Base-by-base conservation (phyloP, 2,888 invertebrate genomes). In the Leucozona laternaria region DNA sequence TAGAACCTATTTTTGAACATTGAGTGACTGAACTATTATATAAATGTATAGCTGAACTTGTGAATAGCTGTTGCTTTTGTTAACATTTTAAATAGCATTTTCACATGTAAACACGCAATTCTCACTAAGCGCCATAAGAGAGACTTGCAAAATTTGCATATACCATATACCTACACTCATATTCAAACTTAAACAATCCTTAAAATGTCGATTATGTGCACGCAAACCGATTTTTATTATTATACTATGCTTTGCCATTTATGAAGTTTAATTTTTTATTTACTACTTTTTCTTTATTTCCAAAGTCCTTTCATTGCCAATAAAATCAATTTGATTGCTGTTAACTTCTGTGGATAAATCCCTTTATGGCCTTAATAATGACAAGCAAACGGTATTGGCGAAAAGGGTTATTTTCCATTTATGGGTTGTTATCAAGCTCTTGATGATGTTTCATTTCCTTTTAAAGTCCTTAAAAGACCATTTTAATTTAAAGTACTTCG, bases 91-190 rank as follows among this genome's bases (percentile, higher is more conserved):
- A 68, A 73, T 78, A 28, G 25, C 43, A 40, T 45, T 28, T 60
- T 78, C 73, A 75, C 79, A 75, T 83, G 78, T 79, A 48, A 78
- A 55, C 78, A 83, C 68, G 73, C 78, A 83, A 68, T 82, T 43
- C 77, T 43, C 45, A 55, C 28, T 57, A 28, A 60, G 40, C 37
- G 11, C 34, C 53, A 45, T n/a, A n/a, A n/a, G n/a, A n/a, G 25
- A 43, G 15, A n/a, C 43, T 15, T 25, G 43, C 25, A 58, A 20
- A 71, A 71, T 71, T 25, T 43, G 2, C 25, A 25, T 62, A 31
- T 4, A n/a, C n/a, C n/a, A 2, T n/a, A 28, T 1, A 22, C 6
- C 22, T 13, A 50, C n/a, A n/a, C 15, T 2, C 25, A 15, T 8
- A 28, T 34, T 17, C 11, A 13, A 17, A 31, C 31, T 17, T 57